Percentiles rank a stretch among this genome's conserved stretches.
phyloP scores from a whole-genome alignment of 2,797 vertebrate species.

The Coregonus suidteri region DNA sequence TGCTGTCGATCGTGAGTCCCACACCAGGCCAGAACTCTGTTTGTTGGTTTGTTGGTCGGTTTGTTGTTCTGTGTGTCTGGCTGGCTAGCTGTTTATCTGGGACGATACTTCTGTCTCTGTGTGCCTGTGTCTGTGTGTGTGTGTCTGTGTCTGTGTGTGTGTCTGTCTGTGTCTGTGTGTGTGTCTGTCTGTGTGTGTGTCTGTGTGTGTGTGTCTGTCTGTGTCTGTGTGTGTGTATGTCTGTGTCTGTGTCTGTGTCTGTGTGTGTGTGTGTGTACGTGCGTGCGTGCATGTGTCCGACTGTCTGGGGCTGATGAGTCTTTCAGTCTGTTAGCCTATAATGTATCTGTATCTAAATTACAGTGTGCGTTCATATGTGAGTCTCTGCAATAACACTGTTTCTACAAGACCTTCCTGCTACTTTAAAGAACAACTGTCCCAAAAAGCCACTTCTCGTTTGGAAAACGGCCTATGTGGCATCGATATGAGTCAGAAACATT shows the following conservation, averaged over 20 bases:
- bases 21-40: not conserved
- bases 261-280: not conserved
- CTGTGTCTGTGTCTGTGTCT: conserved; percentile 16
- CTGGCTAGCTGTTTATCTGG: not conserved
- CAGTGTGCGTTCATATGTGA: not conserved
- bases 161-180: conserved; percentile 10
- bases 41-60: too few species aligned
- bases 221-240: not conserved
- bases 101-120: not conserved
- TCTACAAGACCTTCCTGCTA: too few species aligned
- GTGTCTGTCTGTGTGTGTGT: conserved; percentile 13
- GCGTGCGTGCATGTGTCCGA: too few species aligned
- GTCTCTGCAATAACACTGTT: not conserved
- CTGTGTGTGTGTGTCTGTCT: conserved; percentile 1
- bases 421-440: too few species aligned
- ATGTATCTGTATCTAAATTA: not conserved
- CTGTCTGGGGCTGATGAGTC: not conserved
- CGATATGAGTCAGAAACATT: too few species aligned
- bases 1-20: conserved; percentile 85
- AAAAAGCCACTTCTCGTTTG: too few species aligned
- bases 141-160: not conserved
- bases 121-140: too few species aligned
- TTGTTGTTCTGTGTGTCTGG: not conserved
- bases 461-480: too few species aligned
- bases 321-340: not conserved